Evolutionary conservation across 1,140 invertebrate species (phyloP).

Genomic region (Drosophila navojoa): DNA sequence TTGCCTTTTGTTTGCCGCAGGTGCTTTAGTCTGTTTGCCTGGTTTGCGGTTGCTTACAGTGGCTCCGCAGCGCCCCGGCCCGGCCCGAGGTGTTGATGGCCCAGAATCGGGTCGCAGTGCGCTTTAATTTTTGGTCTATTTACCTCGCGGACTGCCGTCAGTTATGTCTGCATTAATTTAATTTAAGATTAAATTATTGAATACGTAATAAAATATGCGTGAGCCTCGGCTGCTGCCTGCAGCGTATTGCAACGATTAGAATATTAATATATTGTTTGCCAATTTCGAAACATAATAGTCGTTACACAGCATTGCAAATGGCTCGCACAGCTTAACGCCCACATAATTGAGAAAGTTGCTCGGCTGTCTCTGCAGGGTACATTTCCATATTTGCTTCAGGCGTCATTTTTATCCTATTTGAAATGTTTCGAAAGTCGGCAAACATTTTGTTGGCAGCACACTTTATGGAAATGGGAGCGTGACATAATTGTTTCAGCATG

Average conservation of each 20-base stretch:
- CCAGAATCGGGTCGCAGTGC: conserved; percentile 12
- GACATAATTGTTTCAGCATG: background rate
- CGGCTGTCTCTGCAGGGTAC: background rate
- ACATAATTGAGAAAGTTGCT: conserved; percentile 3
- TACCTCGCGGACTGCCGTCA: background rate
- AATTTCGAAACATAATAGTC: background rate
- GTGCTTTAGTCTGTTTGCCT: conserved; percentile 23
- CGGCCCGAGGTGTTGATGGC: conserved; percentile 11
- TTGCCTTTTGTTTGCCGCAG: conserved; percentile 31
- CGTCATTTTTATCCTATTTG: conserved; percentile 1
- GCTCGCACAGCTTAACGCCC: background rate
- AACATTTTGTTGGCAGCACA: background rate
- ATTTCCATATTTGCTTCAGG: conserved; percentile 1
- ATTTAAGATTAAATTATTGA: conserved; percentile 1
- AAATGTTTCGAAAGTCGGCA: conserved; percentile 3
- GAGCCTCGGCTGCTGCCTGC: background rate
- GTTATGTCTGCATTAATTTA: background rate
- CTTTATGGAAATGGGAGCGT: background rate
- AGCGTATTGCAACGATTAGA: background rate
- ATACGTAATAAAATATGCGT: background rate
- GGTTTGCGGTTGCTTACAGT: background rate
- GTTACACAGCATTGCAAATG: background rate
- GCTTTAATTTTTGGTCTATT: conserved; percentile 11
- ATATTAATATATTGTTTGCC: background rate
- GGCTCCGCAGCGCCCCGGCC: too few relatives aligned